These are phyloP conservation scores for Lasioglossum oenotherae DNA, from an alignment of 2,888 invertebrate species.

Conservation along the genomic window DNA sequence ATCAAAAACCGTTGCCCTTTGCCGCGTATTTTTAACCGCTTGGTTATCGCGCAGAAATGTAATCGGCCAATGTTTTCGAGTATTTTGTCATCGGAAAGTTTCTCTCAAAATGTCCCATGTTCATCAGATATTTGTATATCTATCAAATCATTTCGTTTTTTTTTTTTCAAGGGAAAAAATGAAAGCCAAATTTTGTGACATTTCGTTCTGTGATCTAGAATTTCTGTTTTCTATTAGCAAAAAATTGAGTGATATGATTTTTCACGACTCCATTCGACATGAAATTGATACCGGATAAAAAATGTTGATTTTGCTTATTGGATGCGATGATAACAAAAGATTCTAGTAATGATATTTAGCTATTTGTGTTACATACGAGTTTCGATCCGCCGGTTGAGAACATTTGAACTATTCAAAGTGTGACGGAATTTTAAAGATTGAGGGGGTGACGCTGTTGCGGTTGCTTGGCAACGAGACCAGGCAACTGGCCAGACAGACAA, in stretches of 20 bases:
- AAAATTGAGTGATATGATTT: too few species aligned
- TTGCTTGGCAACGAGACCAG: constrained; percentile 80
- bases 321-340: too few species aligned
- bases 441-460: constrained; percentile 69
- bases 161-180: too few species aligned
- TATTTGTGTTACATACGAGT: neutral
- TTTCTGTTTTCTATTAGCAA: too few species aligned
- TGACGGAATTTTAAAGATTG: constrained; percentile 60
- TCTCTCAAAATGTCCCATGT: neutral
- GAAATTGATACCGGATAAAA: too few species aligned
- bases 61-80: constrained; percentile 1
- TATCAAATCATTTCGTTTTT: too few species aligned
- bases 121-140: neutral
- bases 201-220: too few species aligned
- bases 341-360: neutral
- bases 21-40: constrained; percentile 36
- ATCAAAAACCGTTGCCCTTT: constrained; percentile 43
- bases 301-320: too few species aligned
- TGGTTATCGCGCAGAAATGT: constrained; percentile 42
- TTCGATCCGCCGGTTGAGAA: neutral
- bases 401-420: constrained; percentile 9
- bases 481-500: constrained; percentile 70
- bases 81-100: neutral
- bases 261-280: too few species aligned
- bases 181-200: too few species aligned